Conservation (phyloP, 2,113 vertebrate genomes). For the Bos javanicus region DNA sequence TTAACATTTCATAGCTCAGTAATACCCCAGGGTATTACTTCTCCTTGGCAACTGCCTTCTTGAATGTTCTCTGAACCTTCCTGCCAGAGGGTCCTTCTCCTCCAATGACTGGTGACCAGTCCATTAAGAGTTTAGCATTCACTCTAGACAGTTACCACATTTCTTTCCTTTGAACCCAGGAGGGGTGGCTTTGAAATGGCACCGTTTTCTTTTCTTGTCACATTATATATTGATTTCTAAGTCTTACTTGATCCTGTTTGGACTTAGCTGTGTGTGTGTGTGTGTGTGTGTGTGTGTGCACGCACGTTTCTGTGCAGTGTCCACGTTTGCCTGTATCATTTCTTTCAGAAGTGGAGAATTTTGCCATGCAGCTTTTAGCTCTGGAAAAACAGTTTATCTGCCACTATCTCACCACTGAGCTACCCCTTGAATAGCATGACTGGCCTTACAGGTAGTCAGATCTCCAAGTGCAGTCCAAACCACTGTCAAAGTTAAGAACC, state of each 20-base stretch:
- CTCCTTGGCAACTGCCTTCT: background rate
- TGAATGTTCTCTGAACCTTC: background rate
- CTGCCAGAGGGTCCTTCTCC: background rate
- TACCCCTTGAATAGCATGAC: background rate
- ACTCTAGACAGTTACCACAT: background rate
- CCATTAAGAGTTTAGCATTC: background rate
- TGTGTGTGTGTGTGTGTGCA: background rate
- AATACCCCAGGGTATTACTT: background rate
- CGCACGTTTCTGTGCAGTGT: slow-evolving; percentile 36
- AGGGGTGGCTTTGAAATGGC: background rate
- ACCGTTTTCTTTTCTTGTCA: background rate
- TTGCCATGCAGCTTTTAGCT: slow-evolving; percentile 62
- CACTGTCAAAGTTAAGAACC: background rate
- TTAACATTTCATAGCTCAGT: background rate
- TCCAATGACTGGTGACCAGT: background rate
- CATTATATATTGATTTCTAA: background rate
- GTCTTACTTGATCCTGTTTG: background rate
- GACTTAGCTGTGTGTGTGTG: slow-evolving; percentile 21
- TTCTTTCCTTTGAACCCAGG: background rate
- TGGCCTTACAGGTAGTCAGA: background rate
- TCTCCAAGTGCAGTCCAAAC: background rate
- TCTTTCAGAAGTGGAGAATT: slow-evolving; percentile 76
- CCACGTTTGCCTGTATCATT: slow-evolving; percentile 39
- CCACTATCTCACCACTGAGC: background rate
- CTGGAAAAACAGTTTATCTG: background rate